Evolutionary conservation across 2,888 invertebrate species (phyloP).

Genomic region (Teleiodes luculella): DNA sequence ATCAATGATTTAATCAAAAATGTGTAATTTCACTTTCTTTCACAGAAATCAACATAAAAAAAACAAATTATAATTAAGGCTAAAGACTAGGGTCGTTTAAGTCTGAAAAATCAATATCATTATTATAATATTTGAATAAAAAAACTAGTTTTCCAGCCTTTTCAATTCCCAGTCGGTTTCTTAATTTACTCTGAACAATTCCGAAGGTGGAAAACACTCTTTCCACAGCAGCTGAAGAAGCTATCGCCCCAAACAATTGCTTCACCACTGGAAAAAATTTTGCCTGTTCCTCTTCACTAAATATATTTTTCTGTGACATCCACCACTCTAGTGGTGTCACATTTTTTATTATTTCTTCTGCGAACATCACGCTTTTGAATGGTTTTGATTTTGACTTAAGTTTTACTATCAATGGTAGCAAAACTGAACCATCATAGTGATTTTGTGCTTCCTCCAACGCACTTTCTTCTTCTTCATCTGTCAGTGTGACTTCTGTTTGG

Average conservation of each 20-base stretch:
- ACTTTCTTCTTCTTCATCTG: conserved; percentile 15
- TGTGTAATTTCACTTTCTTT: neutral
- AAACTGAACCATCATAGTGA: conserved; percentile 10
- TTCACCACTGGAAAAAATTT: conserved; percentile 10
- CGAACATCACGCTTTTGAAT: neutral
- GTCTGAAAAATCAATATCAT: conserved; percentile 12
- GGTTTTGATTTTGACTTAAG: conserved; percentile 3
- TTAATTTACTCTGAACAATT: conserved; percentile 18
- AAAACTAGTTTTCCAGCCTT: conserved; percentile 16
- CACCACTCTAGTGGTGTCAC: conserved; percentile 15
- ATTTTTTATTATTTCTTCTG: conserved; percentile 4
- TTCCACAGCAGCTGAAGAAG: conserved; percentile 17
- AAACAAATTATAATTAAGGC: too few species aligned
- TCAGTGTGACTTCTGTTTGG: conserved; percentile 6
- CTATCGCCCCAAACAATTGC: conserved; percentile 18
- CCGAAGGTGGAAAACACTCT: conserved; percentile 19
- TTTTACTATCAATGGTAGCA: conserved; percentile 1
- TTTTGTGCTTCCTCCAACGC: conserved; percentile 8
- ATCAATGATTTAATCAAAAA: neutral
- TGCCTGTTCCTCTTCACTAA: conserved; percentile 13
- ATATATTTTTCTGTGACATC: conserved; percentile 15
- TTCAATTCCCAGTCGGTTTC: conserved; percentile 15
- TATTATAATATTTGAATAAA: conserved; percentile 12
- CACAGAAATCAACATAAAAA: neutral
- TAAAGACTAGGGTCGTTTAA: neutral